Conservation (phyloP, 2,797 vertebrate species). For the Labeo calbasu region DNA sequence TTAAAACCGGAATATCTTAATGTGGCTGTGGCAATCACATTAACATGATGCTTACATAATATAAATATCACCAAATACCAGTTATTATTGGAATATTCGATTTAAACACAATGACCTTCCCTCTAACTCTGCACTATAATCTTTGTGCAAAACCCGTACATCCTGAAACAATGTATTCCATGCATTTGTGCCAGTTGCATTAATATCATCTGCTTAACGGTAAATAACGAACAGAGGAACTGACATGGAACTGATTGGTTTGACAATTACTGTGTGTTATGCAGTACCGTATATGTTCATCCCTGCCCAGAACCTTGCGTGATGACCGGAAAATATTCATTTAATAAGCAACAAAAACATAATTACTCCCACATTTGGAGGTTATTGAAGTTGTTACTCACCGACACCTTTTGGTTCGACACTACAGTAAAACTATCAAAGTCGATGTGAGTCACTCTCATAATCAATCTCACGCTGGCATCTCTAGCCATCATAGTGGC, state of each 20-base stretch:
- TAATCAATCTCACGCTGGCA: constrained; percentile 47
- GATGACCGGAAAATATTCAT: not conserved
- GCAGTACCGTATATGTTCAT: not conserved
- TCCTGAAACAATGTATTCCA: not conserved
- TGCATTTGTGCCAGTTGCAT: not conserved
- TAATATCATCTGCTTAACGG: not conserved
- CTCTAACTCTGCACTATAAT: not conserved
- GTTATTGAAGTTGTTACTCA: constrained; percentile 25
- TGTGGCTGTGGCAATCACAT: not conserved
- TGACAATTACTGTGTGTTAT: not conserved
- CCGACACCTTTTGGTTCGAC: constrained; percentile 24
- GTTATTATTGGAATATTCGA: not conserved
- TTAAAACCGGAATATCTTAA: no score
- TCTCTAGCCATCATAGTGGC: constrained; percentile 35
- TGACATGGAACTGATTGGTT: not conserved
- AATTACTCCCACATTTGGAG: constrained; percentile 30
- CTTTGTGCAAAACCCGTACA: not conserved
- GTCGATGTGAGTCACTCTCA: constrained; percentile 31
- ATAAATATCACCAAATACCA: not conserved
- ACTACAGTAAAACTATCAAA: constrained; percentile 40
- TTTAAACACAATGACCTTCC: not conserved
- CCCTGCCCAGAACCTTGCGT: not conserved
- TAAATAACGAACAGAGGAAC: not conserved
- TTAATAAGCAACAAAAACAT: constrained; percentile 30
- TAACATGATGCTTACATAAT: not conserved